Percentiles rank a stretch among this genome's conserved stretches.
phyloP scores from a whole-genome alignment of 2,113 vertebrate species.

The Periophthalmus modestus region DNA sequence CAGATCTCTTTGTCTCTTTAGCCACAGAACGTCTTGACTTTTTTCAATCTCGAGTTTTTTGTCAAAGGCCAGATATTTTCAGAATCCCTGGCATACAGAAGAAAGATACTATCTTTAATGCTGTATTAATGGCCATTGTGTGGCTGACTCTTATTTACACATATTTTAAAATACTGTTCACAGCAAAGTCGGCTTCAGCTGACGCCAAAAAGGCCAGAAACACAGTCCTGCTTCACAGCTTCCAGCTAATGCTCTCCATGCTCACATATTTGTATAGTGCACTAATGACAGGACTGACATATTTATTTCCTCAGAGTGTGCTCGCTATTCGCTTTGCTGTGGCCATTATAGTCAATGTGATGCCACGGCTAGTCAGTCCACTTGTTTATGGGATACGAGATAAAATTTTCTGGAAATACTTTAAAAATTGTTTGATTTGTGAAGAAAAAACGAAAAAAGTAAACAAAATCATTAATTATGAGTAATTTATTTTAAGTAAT shows the following conservation, averaged over 20 bases:
- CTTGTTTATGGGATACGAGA: conserved; percentile 73
- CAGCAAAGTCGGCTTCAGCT: conserved; percentile 58
- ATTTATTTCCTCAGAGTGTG: conserved; percentile 19
- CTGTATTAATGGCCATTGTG: conserved; percentile 42
- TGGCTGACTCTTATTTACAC: conserved; percentile 61
- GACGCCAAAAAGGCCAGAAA: conserved; percentile 62
- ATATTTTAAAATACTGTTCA: conserved; percentile 61
- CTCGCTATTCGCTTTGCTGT: conserved; percentile 13
- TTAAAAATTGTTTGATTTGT: conserved; percentile 13
- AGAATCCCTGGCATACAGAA: conserved; percentile 22
- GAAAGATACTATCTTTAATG: conserved; percentile 2
- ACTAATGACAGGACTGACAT: conserved; percentile 8
- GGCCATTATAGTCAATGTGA: conserved; percentile 58
- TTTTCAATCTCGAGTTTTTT: conserved; percentile 47
- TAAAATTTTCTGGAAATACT: conserved; percentile 52
- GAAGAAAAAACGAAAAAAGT: no score
- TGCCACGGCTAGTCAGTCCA: conserved; percentile 69
- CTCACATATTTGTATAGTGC: conserved; percentile 45
- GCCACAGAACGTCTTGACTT: conserved; percentile 46
- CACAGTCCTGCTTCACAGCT: conserved; percentile 68
- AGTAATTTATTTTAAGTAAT: no score
- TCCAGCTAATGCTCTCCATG: conserved; percentile 70
- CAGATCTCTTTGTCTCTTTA: conserved; percentile 63
- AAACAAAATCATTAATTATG: no score
- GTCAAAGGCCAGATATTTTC: conserved; percentile 41